phyloP scores from a whole-genome alignment of 2,797 vertebrate species.

The Smutsia temminckii region DNA sequence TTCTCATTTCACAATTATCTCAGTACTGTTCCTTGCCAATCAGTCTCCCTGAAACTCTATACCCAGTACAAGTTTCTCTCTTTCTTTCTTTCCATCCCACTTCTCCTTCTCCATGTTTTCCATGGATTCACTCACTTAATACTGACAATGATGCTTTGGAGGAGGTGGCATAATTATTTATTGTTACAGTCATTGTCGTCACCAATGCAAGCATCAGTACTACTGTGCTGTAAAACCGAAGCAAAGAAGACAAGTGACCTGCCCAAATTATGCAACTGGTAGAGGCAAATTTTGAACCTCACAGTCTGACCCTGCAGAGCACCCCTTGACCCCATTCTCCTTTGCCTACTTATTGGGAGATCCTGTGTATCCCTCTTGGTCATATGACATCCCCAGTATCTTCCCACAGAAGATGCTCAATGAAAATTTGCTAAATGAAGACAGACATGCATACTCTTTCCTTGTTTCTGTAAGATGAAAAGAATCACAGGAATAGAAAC shows the following conservation, averaged over 20 bases:
- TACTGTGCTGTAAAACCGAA: background rate
- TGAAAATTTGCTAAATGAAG: background rate
- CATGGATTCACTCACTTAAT: background rate
- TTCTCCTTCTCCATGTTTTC: background rate
- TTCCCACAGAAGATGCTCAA: background rate
- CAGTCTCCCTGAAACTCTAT: background rate
- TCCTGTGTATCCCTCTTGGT: background rate
- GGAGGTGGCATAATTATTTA: background rate
- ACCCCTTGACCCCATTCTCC: accelerated
- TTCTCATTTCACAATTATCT: background rate
- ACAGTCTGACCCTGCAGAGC: too few relatives aligned
- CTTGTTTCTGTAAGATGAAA: background rate
- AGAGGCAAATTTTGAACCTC: background rate
- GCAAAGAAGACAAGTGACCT: background rate
- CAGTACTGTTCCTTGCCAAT: background rate
- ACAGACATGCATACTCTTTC: background rate
- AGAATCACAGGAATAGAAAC: background rate
- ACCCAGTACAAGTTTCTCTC: background rate
- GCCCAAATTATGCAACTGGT: background rate
- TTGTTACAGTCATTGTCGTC: background rate
- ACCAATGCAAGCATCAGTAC: background rate
- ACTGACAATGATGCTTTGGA: background rate
- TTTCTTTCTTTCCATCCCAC: background rate
- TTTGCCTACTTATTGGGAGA: accelerated
- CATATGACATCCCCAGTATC: background rate